phyloP scores from a whole-genome alignment of 1,140 invertebrate genomes.

The Diprion similis region DNA sequence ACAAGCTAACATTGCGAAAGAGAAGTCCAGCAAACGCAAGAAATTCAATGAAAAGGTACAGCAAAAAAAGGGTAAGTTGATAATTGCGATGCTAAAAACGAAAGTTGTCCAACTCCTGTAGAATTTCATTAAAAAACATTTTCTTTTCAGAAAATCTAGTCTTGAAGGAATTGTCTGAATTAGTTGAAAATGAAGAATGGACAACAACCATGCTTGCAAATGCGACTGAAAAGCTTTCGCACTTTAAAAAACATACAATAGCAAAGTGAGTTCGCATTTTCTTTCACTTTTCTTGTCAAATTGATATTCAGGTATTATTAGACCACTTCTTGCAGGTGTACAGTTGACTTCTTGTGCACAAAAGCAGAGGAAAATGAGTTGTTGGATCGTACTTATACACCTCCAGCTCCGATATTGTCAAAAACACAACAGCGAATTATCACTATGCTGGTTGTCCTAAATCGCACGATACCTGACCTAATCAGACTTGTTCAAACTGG shows the following conservation, averaged over 20 bases:
- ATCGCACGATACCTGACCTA: constrained; percentile 33
- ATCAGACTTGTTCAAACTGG: constrained; percentile 35
- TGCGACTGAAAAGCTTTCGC: constrained; percentile 34
- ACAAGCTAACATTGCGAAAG: neutral
- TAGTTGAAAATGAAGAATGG: constrained; percentile 40
- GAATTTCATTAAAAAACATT: neutral
- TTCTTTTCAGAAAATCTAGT: constrained; percentile 42
- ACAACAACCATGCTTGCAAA: constrained; percentile 31
- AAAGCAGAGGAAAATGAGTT: neutral
- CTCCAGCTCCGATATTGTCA: constrained; percentile 54
- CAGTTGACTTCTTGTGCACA: constrained; percentile 32
- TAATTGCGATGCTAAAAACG: no score
- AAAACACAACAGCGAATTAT: constrained; percentile 46
- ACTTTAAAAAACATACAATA: constrained; percentile 22
- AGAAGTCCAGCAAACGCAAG: neutral
- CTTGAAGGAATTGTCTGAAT: constrained; percentile 31
- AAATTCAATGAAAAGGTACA: neutral
- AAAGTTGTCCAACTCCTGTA: no score
- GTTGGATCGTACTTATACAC: constrained; percentile 46
- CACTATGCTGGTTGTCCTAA: constrained; percentile 41
- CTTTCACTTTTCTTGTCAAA: constrained; percentile 15
- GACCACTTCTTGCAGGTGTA: constrained; percentile 29
- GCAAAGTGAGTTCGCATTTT: constrained; percentile 30
- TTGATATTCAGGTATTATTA: constrained; percentile 14
- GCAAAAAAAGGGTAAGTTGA: neutral